Base-by-base conservation (phyloP, 2,113 vertebrate genomes). In the Bostrychus sinensis region DNA sequence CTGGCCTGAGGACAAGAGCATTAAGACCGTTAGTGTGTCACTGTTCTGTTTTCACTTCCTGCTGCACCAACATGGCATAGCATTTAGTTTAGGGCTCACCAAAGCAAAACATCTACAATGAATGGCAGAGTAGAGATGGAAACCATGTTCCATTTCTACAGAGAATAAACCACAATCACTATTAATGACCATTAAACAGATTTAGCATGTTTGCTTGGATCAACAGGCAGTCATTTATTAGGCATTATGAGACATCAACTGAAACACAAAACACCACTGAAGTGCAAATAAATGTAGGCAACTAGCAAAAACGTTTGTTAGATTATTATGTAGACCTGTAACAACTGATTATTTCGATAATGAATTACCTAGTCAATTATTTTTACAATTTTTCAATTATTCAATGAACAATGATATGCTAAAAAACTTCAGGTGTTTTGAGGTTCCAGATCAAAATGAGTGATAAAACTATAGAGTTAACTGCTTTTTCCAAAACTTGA, bases 11-110 rank as follows among this genome's bases (percentile, higher is more conserved):
- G 57, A 58, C 42, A 54, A 67, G 39, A 17, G 59, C 25, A 42
- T 56, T 62, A 70, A 66, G 73, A 61, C 34, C 5, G 20, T n/a
- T 2, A 51, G 34, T 54, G 66, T 64, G 70, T 71, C 50, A 62
- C 17, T 23, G 58, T 17, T 42, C 39, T 38, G 56, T 64, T 53
- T 32, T 73, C 59, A 62, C 57, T 56, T 70, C 51, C 42, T 5
- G 51, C 11, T 34, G 38, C 14, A 34, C 25, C 41, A n/a, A 42
- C 23, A 7, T 46, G 54, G 30, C 65, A 56, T 2, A 3, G 28
- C 39, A 30, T 56, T 55, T 63, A 32, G 41, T 64, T 61, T 16
- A 57, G 20, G 5, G 12, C 22, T 8, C 13, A 48, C 38, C 19
- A 10, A 54, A 50, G 65, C 56, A 28, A 0, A 19, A n/a, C n/a